Evolutionary conservation across 2,797 vertebrate species (phyloP).

Genomic region (Pangasius djambal): DNA sequence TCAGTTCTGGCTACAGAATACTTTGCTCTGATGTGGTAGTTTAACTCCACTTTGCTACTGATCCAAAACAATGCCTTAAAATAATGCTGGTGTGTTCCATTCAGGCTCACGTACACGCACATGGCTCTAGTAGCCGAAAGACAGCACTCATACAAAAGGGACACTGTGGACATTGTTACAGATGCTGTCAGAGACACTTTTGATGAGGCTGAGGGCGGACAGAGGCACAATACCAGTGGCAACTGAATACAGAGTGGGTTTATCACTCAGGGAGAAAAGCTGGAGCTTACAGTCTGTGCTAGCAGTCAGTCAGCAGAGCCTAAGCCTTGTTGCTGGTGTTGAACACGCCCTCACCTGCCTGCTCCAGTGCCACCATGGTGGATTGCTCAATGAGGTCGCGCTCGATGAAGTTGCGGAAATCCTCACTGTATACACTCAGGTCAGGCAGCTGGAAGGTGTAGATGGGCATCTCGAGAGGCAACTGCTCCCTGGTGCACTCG

Average conservation of each 20-base stretch:
- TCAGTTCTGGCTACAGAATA: slow-evolving; percentile 31
- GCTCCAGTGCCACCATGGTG: slow-evolving; percentile 96
- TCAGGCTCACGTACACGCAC: neutral
- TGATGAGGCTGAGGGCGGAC: neutral
- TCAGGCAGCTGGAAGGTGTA: slow-evolving; percentile 99
- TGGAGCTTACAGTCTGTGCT: neutral
- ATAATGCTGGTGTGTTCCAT: neutral
- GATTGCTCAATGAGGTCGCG: slow-evolving; percentile 97
- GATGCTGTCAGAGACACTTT: neutral
- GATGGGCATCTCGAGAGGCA: slow-evolving; percentile 97
- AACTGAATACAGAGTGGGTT: slow-evolving; percentile 3
- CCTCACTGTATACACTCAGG: slow-evolving; percentile 97
- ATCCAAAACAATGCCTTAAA: slow-evolving; percentile 31
- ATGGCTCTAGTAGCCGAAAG: neutral
- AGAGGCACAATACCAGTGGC: neutral
- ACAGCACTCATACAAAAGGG: neutral
- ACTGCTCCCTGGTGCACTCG: slow-evolving; percentile 93
- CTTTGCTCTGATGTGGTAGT: slow-evolving; percentile 7
- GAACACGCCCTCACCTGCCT: slow-evolving; percentile 83
- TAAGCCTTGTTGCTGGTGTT: neutral
- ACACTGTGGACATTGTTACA: neutral
- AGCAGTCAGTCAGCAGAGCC: neutral
- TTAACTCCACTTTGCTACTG: slow-evolving; percentile 27
- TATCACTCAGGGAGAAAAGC: neutral
- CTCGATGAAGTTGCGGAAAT: slow-evolving; percentile 96